phyloP scores from a whole-genome alignment of 2,113 vertebrate species.

The Oncorhynchus mykiss region DNA sequence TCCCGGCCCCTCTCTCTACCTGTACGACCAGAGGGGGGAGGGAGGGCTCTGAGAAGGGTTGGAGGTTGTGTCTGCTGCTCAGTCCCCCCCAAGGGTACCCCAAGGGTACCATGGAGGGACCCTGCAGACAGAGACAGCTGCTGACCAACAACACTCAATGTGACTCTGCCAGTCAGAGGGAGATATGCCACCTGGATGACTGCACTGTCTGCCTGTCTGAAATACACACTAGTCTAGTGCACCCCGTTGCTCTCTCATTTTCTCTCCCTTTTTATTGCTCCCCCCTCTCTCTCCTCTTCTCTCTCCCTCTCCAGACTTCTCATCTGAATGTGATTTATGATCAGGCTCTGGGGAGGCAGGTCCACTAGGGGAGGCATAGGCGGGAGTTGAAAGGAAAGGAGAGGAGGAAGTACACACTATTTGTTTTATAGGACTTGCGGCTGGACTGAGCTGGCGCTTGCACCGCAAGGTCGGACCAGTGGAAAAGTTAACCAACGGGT shows the following conservation, averaged over 20 bases:
- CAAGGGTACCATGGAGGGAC: conserved; percentile 42
- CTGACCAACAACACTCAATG: conserved; percentile 28
- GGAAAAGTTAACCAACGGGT: conserved; percentile 38
- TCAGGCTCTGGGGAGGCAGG: conserved; percentile 58
- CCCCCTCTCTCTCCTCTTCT: conserved; percentile 29
- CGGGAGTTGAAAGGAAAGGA: background rate
- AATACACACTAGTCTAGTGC: background rate
- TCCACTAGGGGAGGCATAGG: conserved; percentile 42
- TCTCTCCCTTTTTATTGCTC: conserved; percentile 2
- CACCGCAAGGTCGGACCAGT: conserved; percentile 47
- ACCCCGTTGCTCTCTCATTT: conserved; percentile 11
- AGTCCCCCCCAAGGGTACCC: conserved; percentile 5
- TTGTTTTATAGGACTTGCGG: conserved; percentile 59
- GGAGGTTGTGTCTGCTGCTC: conserved; percentile 30
- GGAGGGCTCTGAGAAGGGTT: background rate
- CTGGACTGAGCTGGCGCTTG: conserved; percentile 29
- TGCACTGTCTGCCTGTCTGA: conserved; percentile 6
- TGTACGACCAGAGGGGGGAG: conserved; percentile 4
- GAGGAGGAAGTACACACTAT: conserved; percentile 63
- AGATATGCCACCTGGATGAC: conserved; percentile 33
- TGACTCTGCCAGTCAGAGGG: conserved; percentile 22
- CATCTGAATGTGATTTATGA: conserved; percentile 75
- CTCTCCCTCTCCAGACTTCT: conserved; percentile 50
- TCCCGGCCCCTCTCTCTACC: conserved; percentile 29
- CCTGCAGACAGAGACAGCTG: conserved; percentile 53